phyloP scores from a whole-genome alignment of 1,140 invertebrate species.

The Bilobella aurantiaca region DNA sequence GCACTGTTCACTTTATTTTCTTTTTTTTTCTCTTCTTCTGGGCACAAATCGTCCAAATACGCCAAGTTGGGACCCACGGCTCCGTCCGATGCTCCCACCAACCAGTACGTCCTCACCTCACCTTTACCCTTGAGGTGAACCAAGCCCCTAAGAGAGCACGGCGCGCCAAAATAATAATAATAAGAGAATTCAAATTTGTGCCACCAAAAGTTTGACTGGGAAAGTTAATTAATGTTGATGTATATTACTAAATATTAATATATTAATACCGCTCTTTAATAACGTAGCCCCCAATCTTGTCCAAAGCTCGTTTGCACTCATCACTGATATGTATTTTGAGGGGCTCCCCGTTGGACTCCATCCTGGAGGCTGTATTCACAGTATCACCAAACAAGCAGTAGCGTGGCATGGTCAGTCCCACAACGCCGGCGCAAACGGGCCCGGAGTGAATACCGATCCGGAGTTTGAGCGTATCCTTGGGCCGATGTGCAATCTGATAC shows the following conservation, averaged over 20 bases:
- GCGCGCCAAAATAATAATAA: no score
- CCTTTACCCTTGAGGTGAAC: no score
- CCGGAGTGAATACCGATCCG: conserved; percentile 91
- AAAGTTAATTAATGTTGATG: neutral
- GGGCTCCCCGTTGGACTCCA: conserved; percentile 88
- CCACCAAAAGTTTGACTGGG: no score
- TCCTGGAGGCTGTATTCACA: conserved; percentile 75
- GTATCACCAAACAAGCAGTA: conserved; percentile 53
- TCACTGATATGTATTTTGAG: conserved; percentile 82
- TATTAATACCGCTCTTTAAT: conserved; percentile 48
- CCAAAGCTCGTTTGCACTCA: conserved; percentile 69
- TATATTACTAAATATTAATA: neutral
- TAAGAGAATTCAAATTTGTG: no score
- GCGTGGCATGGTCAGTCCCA: conserved; percentile 91
- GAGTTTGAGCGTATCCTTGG: conserved; percentile 79
- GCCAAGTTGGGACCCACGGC: no score
- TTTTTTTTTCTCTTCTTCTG: no score
- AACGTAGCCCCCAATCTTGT: conserved; percentile 78
- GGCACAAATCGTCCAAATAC: no score
- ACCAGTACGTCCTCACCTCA: no score
- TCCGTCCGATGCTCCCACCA: no score
- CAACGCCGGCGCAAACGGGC: conserved; percentile 88
- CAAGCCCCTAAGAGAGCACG: no score
- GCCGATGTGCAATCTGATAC: no score
- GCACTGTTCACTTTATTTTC: no score